These are phyloP conservation scores for Pseudochaenichthys georgianus DNA, from an alignment of 2,797 vertebrate genomes.

Conservation along the genomic window DNA sequence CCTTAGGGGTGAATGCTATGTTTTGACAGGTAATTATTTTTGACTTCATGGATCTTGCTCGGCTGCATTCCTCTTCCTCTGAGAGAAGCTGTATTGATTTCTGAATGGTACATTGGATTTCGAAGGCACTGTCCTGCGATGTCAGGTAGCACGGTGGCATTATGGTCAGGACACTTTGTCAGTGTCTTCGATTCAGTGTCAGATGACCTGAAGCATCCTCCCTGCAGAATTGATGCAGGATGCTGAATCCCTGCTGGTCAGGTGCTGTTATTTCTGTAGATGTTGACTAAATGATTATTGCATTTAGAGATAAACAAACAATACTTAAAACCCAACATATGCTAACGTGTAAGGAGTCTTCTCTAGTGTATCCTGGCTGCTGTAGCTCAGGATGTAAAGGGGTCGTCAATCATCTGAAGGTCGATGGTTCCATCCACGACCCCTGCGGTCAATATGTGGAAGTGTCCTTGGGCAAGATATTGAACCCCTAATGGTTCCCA, in stretches of 20 bases:
- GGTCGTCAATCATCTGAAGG: too few species aligned
- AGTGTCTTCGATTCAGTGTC: conserved; percentile 6
- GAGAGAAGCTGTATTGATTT: conserved; percentile 30
- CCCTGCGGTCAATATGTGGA: too few species aligned
- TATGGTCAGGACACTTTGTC: not conserved
- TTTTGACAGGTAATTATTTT: not conserved
- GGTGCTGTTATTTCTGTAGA: conserved; percentile 1
- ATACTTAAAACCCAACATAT: not conserved
- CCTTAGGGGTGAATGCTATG: not conserved
- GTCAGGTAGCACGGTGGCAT: not conserved
- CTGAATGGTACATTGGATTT: conserved; percentile 19
- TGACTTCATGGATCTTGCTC: not conserved
- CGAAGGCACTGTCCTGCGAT: not conserved
- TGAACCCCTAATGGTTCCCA: too few species aligned
- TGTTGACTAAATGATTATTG: not conserved
- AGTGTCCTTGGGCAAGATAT: too few species aligned
- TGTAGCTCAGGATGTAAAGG: too few species aligned
- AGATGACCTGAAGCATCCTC: conserved; percentile 7
- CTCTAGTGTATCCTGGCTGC: too few species aligned
- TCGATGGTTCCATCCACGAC: too few species aligned
- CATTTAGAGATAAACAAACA: not conserved
- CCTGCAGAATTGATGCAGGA: not conserved
- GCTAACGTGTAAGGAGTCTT: too few species aligned
- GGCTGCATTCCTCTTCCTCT: conserved; percentile 8
- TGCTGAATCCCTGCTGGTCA: not conserved